Percentiles rank a stretch among this genome's conserved stretches.
Evolutionary conservation across 1,140 invertebrate species (phyloP).

Genomic region (Micrasema longulum): DNA sequence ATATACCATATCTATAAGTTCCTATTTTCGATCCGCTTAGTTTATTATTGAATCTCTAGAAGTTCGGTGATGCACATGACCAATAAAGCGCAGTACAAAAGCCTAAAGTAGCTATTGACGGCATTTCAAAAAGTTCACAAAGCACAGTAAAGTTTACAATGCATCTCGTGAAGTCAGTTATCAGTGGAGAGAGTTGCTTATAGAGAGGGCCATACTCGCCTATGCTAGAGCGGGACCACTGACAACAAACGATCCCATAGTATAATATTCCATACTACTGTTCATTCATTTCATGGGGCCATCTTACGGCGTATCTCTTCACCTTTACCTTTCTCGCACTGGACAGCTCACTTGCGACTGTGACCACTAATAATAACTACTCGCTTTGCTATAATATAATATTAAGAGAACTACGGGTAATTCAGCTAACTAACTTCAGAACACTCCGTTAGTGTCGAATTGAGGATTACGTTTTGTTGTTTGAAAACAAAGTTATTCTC

Average conservation of each 20-base stretch:
- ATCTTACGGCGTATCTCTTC: neutral
- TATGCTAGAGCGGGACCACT: constrained; percentile 16
- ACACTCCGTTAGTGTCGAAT: too few species aligned
- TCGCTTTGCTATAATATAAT: constrained; percentile 14
- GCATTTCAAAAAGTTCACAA: constrained; percentile 4
- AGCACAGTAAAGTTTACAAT: constrained; percentile 10
- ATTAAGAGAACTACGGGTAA: neutral
- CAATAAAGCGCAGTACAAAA: constrained; percentile 1
- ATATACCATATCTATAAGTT: too few species aligned
- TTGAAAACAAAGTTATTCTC: too few species aligned
- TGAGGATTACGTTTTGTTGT: too few species aligned
- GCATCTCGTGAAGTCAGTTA: constrained; percentile 18
- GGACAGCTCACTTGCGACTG: neutral
- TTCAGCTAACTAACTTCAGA: too few species aligned
- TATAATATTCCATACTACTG: constrained; percentile 8
- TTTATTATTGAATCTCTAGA: neutral
- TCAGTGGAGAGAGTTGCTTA: constrained; percentile 25
- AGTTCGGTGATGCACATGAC: neutral
- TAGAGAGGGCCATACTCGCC: neutral
- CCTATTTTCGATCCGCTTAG: too few species aligned
- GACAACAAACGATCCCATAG: neutral
- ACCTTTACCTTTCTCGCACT: neutral
- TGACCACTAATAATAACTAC: too few species aligned
- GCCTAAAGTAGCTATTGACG: neutral
- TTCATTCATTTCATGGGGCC: constrained; percentile 22